These are phyloP conservation scores for Bombus consobrinus DNA, from an alignment of 1,140 invertebrate species.

Conservation along the genomic window DNA sequence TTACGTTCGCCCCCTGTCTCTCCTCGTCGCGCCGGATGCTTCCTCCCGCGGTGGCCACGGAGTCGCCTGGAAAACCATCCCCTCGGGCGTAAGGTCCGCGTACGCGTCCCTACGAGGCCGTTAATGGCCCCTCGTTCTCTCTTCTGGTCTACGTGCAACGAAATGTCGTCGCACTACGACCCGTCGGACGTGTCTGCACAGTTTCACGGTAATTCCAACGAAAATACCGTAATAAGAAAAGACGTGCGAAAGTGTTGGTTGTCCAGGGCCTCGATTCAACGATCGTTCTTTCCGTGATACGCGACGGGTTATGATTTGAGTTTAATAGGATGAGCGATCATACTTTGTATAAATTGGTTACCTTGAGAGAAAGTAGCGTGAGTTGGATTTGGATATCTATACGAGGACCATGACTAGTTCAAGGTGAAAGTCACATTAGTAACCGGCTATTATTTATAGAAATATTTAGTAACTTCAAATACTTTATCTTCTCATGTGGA, in stretches of 20 bases:
- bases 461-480: too few species aligned
- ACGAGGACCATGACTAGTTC: background rate
- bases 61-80: conserved; percentile 58
- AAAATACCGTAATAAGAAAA: conserved; percentile 56
- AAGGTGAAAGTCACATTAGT: too few species aligned
- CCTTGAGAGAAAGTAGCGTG: background rate
- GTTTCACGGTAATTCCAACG: conserved; percentile 70
- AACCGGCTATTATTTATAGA: too few species aligned
- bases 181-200: conserved; percentile 64
- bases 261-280: background rate
- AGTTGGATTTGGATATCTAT: too few species aligned
- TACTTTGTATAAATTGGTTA: background rate
- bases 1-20: conserved; percentile 41
- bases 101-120: conserved; percentile 49
- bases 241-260: conserved; percentile 30
- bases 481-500: too few species aligned
- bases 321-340: background rate
- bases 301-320: background rate
- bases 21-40: conserved; percentile 17
- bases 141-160: conserved; percentile 40
- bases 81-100: conserved; percentile 48
- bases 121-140: conserved; percentile 58
- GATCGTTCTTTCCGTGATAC: conserved; percentile 1
- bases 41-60: background rate
- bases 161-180: conserved; percentile 43